These are phyloP conservation scores for Chaenodraco wilsoni DNA, from an alignment of 2,797 vertebrate species.

Conservation along the genomic window DNA sequence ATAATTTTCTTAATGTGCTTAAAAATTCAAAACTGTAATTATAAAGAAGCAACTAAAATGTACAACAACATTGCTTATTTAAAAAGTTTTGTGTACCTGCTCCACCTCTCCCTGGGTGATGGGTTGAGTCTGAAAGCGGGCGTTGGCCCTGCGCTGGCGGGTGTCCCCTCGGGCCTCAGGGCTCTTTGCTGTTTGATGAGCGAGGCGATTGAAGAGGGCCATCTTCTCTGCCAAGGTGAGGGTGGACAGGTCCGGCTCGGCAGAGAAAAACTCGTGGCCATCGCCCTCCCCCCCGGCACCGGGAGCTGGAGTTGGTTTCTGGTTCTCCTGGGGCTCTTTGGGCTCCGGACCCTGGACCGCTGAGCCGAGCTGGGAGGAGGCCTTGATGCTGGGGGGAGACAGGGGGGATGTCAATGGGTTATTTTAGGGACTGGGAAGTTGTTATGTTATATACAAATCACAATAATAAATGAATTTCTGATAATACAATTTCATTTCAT, in stretches of 20 bases:
- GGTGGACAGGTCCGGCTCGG: conserved; percentile 91
- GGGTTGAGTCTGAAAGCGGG: conserved; percentile 96
- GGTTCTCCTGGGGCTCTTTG: conserved; percentile 37
- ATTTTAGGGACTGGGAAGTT: too few relatives aligned
- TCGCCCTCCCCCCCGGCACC: conserved; percentile 44
- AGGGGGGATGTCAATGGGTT: not conserved
- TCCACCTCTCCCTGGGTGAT: conserved; percentile 95
- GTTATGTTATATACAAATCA: too few relatives aligned
- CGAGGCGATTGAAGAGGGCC: conserved; percentile 95
- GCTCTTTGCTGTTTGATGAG: conserved; percentile 77
- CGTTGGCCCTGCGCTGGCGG: conserved; percentile 88
- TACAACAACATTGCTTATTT: too few relatives aligned
- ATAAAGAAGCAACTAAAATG: not conserved
- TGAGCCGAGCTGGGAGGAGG: conserved; percentile 85
- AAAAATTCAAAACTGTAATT: too few relatives aligned
- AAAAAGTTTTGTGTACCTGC: conserved; percentile 81
- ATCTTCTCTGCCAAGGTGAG: conserved; percentile 95
- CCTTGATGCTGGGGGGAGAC: conserved; percentile 85
- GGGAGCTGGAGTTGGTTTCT: conserved; percentile 36
- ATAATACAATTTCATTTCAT: not conserved
- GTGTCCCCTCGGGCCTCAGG: conserved; percentile 79
- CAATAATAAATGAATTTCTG: too few relatives aligned
- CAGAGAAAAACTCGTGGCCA: conserved; percentile 56
- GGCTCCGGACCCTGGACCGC: conserved; percentile 67
- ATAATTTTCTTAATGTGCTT: not conserved